These are phyloP conservation scores for Phylloscopus trochilus DNA, from an alignment of 2,113 vertebrate species.

Conservation along the genomic window DNA sequence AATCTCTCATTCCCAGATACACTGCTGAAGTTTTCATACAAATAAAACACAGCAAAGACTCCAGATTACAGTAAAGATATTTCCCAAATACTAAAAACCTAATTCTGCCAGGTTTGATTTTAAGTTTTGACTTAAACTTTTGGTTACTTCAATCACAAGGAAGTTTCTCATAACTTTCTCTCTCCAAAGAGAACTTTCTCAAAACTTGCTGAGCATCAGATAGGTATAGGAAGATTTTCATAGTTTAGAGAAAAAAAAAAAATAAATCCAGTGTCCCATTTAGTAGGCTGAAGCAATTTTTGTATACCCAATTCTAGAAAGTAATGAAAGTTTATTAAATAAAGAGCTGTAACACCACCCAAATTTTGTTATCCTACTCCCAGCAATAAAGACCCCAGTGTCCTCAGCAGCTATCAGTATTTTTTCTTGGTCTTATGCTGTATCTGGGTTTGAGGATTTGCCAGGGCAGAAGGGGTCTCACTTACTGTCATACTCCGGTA, in stretches of 20 bases:
- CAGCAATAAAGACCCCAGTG: not conserved
- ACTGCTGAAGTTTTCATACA: not conserved
- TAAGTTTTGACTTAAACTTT: not conserved
- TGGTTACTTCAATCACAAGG: not conserved
- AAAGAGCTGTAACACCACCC: not conserved
- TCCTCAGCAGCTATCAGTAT: not conserved
- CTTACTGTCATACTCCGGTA: conserved; percentile 96
- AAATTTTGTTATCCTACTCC: not conserved
- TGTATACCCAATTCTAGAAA: not conserved
- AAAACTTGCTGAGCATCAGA: not conserved
- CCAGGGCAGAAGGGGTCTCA: not conserved
- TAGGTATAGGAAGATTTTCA: not conserved
- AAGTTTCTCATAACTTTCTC: not conserved
- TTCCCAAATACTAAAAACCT: not conserved
- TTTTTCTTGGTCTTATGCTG: not conserved
- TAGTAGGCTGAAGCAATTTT: not conserved
- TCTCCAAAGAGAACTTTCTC: not conserved
- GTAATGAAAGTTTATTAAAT: not conserved
- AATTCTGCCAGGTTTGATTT: not conserved
- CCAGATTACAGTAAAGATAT: not conserved
- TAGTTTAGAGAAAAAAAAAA: not conserved
- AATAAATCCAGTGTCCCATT: not conserved
- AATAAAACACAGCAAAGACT: not conserved
- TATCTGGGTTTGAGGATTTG: not conserved
- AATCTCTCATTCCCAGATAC: not conserved